A percentile compares a stretch with the other conserved stretches of the same genome.
Evolutionary conservation across 2,888 invertebrate genomes (phyloP).

Genomic region (Omphaloscelis lunosa): DNA sequence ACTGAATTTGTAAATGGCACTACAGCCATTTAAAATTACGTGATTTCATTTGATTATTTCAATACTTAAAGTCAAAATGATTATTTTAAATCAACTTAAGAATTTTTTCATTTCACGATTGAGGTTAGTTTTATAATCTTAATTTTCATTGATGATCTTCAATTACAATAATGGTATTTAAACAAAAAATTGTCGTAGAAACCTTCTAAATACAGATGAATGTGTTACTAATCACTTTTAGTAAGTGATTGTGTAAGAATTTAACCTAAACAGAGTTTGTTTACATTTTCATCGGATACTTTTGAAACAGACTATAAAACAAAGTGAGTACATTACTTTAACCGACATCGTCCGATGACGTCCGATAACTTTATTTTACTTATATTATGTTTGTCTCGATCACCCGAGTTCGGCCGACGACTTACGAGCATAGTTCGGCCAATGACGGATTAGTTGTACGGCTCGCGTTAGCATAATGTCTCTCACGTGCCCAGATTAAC

Average conservation of each 20-base stretch:
- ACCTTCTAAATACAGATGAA: background rate
- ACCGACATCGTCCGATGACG: background rate
- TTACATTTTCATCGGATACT: background rate
- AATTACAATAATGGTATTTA: background rate
- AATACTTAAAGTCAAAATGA: background rate
- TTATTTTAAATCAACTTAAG: background rate
- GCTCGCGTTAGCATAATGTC: conserved; percentile 50
- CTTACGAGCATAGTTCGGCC: background rate
- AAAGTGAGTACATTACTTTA: background rate
- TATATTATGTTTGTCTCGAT: background rate
- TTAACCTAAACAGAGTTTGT: background rate
- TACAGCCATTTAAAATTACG: background rate
- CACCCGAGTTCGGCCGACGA: background rate
- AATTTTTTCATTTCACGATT: background rate
- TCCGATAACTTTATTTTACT: background rate
- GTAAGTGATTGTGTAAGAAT: background rate
- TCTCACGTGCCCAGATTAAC: conserved; percentile 60
- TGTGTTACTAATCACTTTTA: background rate
- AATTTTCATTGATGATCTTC: background rate
- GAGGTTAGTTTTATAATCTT: background rate
- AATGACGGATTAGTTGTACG: background rate
- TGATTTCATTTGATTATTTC: background rate
- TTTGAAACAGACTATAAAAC: background rate
- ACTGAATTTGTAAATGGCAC: background rate
- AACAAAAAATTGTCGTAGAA: background rate